Evolutionary conservation across 2,888 invertebrate genomes (phyloP), one percentile per base, ranked within the genome.

Genomic region (Lasioglossum villosulum): DNA sequence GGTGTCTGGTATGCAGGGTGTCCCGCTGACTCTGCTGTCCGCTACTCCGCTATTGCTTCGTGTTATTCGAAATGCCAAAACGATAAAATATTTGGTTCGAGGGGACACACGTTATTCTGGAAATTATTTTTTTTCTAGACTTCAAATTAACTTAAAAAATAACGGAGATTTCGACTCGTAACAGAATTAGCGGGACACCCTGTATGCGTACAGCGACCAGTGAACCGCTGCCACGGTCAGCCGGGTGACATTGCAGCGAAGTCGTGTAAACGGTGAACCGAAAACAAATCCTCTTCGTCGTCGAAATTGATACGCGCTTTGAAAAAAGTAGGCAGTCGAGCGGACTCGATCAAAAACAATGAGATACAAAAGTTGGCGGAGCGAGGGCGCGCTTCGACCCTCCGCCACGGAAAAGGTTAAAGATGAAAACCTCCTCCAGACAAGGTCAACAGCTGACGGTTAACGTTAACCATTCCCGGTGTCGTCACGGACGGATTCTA

Each of bases 401-500:
- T 42, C 16, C 16, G 59, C 14, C 23, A 4, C 19, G 56, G 48
- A 63, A 59, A 39, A 73, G 48, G 72, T 83, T 83, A 74, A 71
- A 85, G 79, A 79, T 4, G 75, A 80, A 74, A 85, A 73, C 48
- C 37, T 77, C 34, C 39, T 27, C 14, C 68, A 71, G 70, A 72
- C 80, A 86, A 84, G 80, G 85, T 86, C 85, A 86, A 78, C 80
- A 84, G 80, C 86, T 80, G 84, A 74, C 84, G 80, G 68, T 84
- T 83, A 83, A 84, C 75, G 63, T 75, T 78, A 82, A 70, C 63
- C 74, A 23, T 74, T 12, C 45, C 73, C 23, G 37, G 8, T 48
- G 30, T 59, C 30, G n/a, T 4, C 66, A 12, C 16, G 39, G 63
- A 2, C 34, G 23, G 68, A 83, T 80, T 71, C 23, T 63, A 71